These are phyloP conservation scores for Trididemnum miniatum DNA, from an alignment of 23 tunicate species.

Conservation along the genomic window DNA sequence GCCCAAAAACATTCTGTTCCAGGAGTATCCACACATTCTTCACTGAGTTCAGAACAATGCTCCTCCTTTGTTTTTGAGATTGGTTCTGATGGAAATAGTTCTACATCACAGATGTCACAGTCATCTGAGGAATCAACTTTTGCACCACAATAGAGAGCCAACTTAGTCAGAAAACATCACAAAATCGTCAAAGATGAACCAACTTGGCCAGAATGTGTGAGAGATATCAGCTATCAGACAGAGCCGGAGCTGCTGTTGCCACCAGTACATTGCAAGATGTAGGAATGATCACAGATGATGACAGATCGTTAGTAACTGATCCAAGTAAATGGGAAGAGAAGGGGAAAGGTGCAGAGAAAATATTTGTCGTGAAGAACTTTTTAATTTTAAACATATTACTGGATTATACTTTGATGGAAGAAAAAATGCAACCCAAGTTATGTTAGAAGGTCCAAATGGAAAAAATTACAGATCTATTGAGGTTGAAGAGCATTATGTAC, in stretches of 20 bases:
- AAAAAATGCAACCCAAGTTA: slow-evolving; percentile 18
- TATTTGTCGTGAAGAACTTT: not conserved
- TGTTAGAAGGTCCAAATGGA: slow-evolving; percentile 30
- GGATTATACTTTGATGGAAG: slow-evolving; percentile 24
- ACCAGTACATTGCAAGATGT: slow-evolving; percentile 36
- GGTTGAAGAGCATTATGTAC: slow-evolving; percentile 10
- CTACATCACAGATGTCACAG: not conserved
- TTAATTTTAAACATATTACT: not conserved
- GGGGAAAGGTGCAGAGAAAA: slow-evolving; percentile 26
- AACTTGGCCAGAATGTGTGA: slow-evolving; percentile 39
- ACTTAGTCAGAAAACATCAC: slow-evolving; percentile 12
- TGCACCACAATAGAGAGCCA: not conserved
- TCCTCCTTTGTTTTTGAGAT: not conserved
- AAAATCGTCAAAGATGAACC: slow-evolving; percentile 25
- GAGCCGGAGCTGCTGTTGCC: slow-evolving; percentile 46
- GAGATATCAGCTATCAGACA: slow-evolving; percentile 35
- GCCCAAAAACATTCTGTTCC: not conserved
- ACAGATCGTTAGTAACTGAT: slow-evolving; percentile 1
- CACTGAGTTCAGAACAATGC: slow-evolving; percentile 4
- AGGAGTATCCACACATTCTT: not conserved
- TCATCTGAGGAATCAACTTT: not conserved
- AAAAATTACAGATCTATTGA: not conserved
- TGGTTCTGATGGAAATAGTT: not conserved
- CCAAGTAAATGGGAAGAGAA: not conserved
- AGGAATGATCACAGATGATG: slow-evolving; percentile 14